Base-by-base conservation (phyloP, 2,797 vertebrate species). In the Notolepis coatsorum region DNA sequence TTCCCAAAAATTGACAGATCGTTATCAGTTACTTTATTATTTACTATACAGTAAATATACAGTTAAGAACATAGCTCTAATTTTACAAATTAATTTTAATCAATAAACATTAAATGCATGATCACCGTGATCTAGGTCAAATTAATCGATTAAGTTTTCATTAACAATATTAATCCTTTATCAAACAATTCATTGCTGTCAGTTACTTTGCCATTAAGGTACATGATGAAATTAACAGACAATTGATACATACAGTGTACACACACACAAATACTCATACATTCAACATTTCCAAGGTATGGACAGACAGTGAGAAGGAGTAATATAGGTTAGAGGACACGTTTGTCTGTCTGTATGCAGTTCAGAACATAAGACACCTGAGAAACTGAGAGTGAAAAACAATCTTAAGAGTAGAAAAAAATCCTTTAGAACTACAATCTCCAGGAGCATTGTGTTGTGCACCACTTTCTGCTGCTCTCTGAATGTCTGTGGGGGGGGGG, bases 321-420 rank as follows among this genome's bases (percentile, higher is more conserved):
- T 58, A 61, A 77, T 39, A 61, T 49, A 46, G 35, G 21, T 47
- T 48, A 61, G 52, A 39, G 66, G 67, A 61, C 49, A 41, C 13
- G 39, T 59, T 50, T 57, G 30, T 67, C 28, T 65, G 73, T 73
- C 45, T 2, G 1, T 62, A 49, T 39, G 60, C 63, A 71, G 70
- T 75, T 85, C 65, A 80, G 70, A 85, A 84, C 73, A 86, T 75
- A 79, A 77, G 75, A 48, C 74, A 84, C 89, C 88, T 91, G 90
- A 91, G 87, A 87, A 80, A 82, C 53, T 60, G 77, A 84, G 50
- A 75, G 67, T 80, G 77, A 72, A 83, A 73, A 87, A 38, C 17
- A 88, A 75, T 65, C 7, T 43, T 69, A 59, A 80, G 74, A 84
- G 82, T 86, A 88, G 68, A 84, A 87, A 82, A 88, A 35, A n/a